These are phyloP conservation scores for Leucozona laternaria DNA, from an alignment of 2,888 invertebrate genomes.

Conservation along the genomic window DNA sequence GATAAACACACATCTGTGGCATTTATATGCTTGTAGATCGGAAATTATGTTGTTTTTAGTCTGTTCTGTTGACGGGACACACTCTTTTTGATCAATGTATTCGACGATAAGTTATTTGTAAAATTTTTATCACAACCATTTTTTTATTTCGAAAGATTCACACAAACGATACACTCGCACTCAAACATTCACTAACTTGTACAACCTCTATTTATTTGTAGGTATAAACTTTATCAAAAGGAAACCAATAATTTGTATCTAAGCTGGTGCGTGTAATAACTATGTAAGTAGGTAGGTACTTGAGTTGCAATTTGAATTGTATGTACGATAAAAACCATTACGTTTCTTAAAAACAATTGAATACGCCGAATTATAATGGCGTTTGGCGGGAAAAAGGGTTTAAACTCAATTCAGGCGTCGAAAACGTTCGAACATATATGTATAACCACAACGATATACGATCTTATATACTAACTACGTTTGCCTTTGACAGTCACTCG, in stretches of 20 bases:
- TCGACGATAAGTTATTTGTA: conserved; percentile 4
- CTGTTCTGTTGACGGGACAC: conserved; percentile 20
- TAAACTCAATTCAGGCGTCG: not conserved
- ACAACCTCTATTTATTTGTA: not conserved
- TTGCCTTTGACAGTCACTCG: conserved; percentile 47
- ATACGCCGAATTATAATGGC: conserved; percentile 20
- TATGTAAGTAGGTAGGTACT: not conserved
- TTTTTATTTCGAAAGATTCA: not conserved
- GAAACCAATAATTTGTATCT: not conserved
- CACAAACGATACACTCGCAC: not conserved
- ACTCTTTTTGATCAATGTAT: conserved; percentile 16
- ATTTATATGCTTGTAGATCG: conserved; percentile 42
- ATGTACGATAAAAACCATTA: conserved; percentile 32
- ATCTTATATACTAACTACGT: not conserved
- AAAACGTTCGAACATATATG: too few species aligned
- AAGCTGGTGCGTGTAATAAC: not conserved
- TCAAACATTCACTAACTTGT: not conserved
- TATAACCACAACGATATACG: not conserved
- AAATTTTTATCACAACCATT: conserved; percentile 33
- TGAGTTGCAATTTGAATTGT: conserved; percentile 32
- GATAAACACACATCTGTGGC: conserved; percentile 35
- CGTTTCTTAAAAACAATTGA: conserved; percentile 15
- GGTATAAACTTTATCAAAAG: not conserved
- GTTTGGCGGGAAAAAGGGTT: not conserved
- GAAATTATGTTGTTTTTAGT: conserved; percentile 42